Percentiles rank a stretch among this genome's conserved stretches.
Evolutionary conservation across 2,113 vertebrate genomes (phyloP).

Genomic region (Xiphophorus maculatus): DNA sequence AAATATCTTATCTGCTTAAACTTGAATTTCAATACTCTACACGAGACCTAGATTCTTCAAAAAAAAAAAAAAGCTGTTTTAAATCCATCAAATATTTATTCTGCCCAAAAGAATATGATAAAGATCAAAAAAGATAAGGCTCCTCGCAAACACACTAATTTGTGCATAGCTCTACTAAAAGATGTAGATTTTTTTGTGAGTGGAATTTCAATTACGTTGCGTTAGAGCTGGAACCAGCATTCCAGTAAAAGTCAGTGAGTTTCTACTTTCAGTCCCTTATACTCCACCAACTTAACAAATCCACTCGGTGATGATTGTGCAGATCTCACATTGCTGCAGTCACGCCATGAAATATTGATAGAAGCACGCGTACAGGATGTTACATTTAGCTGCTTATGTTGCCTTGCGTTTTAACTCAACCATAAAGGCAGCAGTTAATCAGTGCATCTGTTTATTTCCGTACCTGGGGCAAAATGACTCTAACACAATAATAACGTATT

Average conservation of each 20-base stretch:
- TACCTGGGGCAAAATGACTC: constrained; percentile 14
- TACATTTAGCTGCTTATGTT: constrained; percentile 58
- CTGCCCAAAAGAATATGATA: background rate
- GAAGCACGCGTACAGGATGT: constrained; percentile 47
- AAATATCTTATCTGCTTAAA: background rate
- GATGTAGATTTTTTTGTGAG: constrained; percentile 11
- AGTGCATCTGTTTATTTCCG: constrained; percentile 30
- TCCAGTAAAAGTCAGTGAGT: constrained; percentile 27
- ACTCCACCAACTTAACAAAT: constrained; percentile 63
- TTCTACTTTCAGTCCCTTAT: constrained; percentile 53
- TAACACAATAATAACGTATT: background rate
- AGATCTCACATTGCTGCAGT: constrained; percentile 60
- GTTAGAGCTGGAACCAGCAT: constrained; percentile 56
- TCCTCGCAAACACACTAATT: background rate
- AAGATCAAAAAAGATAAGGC: background rate
- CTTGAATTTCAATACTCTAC: background rate
- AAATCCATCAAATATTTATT: background rate
- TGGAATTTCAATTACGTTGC: constrained; percentile 58
- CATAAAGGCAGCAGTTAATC: constrained; percentile 42
- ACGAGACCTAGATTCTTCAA: background rate
- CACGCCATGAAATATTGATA: constrained; percentile 72
- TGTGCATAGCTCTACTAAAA: background rate
- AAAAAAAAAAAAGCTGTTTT: too few relatives aligned
- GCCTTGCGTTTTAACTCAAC: constrained; percentile 55
- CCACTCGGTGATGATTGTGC: constrained; percentile 61